These are phyloP conservation scores for Linepithema humile DNA, from an alignment of 1,140 invertebrate genomes.

Conservation along the genomic window DNA sequence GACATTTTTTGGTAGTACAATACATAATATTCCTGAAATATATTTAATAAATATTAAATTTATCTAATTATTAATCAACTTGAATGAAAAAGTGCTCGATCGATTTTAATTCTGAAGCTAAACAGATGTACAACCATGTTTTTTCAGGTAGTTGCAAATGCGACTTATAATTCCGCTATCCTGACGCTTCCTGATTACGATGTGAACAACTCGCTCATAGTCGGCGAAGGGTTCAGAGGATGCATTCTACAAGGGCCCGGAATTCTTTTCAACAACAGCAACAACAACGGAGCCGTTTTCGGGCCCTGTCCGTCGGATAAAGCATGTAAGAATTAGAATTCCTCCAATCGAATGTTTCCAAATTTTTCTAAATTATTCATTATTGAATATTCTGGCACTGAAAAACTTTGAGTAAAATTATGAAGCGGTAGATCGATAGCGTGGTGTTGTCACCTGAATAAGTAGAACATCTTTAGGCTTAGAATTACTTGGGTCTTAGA, in stretches of 20 bases:
- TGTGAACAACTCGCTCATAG: conserved; percentile 87
- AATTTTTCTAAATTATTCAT: neutral
- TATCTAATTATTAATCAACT: neutral
- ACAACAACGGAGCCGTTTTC: conserved; percentile 89
- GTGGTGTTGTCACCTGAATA: conserved; percentile 1
- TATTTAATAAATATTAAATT: neutral
- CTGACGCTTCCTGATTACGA: conserved; percentile 88
- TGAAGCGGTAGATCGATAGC: conserved; percentile 17
- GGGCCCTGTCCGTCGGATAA: conserved; percentile 90
- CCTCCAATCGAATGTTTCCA: neutral
- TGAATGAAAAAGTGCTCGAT: neutral
- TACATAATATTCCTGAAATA: neutral
- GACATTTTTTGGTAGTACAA: too few species aligned
- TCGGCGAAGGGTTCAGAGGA: conserved; percentile 92
- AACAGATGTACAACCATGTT: neutral
- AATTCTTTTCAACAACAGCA: conserved; percentile 89
- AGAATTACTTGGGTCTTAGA: conserved; percentile 7
- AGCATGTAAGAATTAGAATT: conserved; percentile 86
- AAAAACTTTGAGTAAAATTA: neutral
- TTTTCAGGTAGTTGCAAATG: conserved; percentile 89
- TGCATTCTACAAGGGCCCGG: conserved; percentile 94
- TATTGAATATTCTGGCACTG: conserved; percentile 1
- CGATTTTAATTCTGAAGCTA: conserved; percentile 8
- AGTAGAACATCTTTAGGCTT: neutral
- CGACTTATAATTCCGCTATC: conserved; percentile 90